Base-by-base conservation (phyloP, 2,797 vertebrate genomes). In the Enteromius afrohamiltoni region DNA sequence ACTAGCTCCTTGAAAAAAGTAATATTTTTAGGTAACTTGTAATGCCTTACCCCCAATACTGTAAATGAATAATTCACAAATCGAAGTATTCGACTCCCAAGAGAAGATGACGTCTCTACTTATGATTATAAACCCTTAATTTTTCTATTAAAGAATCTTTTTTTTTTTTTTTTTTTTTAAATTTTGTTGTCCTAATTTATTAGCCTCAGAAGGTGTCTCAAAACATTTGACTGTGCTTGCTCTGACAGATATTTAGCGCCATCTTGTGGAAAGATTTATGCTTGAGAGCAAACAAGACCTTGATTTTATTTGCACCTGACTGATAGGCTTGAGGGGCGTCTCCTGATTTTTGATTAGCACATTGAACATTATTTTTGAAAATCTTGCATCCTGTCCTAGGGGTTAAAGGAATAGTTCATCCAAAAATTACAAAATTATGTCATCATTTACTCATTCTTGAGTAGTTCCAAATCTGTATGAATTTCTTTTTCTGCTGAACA, bases 241-340 rank as follows among this genome's bases (percentile, higher is more conserved):
- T 9, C 42, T 55, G 34, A 29, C 45, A 71, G 51, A 23, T 31
- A 42, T 77, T 42, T 77, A 47, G 34, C 74, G 26, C 67, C 42
- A 78, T 71, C 75, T 78, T 62, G 75, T 71, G 82, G 65, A 49
- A 8, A 70, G 19, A 49, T 34, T 47, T 3, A 71, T 6, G 16
- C 3, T 49, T 60, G 37, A 78, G 23, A 40, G 14, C 17, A 16
- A 77, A 58, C 47, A 74, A 29, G 17, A 6, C 29, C 9, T 68
- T 40, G 19, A 68, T 68, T 40, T n/a, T 40, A 17, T 47, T 6
- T 23, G 34, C 8, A 42, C 6, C 1, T 51, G 19, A 4, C 1
- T 64, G 75, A 8, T 58, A 42, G 5, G 3, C n/a, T 60, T 23
- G 14, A 60, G 17, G n/a, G 75, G 55, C 7, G 31, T 58, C 4